Evolutionary conservation across 2,797 vertebrate species (phyloP), one percentile per base, ranked within the genome.

Genomic region (Parotocinclus haroldoi): DNA sequence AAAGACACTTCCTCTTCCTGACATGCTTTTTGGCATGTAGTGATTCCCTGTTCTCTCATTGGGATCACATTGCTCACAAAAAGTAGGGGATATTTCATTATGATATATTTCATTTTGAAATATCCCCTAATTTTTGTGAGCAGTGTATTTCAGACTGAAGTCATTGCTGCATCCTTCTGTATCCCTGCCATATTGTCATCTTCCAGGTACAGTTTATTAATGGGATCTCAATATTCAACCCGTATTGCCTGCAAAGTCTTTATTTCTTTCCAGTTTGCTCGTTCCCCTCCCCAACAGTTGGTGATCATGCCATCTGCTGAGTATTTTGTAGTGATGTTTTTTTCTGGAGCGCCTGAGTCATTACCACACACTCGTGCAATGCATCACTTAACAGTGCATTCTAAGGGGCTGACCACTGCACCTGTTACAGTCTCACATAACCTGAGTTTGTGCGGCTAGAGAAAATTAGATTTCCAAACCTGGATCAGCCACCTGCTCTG

Each of bases 361-460:
- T 68, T 67, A 68, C 38, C 19, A 19, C 52, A 62, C 49, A 45
- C 44, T 59, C 58, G 70, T 57, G 55, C 49, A 56, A 46, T 58
- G 66, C 54, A 42, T 63, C 58, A 16, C 62, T 70, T 61, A 50
- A 54, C 58, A 72, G 69, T 67, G 63, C 69, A 56, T 45, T 51
- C 64, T 61, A 62, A 63, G 62, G 64, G 66, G 50, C 58, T 61
- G 44, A 67, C 66, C 58, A 49, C 60, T 57, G 73, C 80, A 82
- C 80, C 81, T 84, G 80, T 80, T 54, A 58, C 36, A 62, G 69
- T 55, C 63, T 68, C 69, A 58, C 27, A 59, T 62, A 55, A 71
- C 58, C 19, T 52, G 73, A 54, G 57, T 59, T 64, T 68, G 64
- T 69, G 71, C 61, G 53, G 68, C 53, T 52, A 40, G 54, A 54